phyloP scores from a whole-genome alignment of 2,113 vertebrate genomes.

The Melierax canorus region DNA sequence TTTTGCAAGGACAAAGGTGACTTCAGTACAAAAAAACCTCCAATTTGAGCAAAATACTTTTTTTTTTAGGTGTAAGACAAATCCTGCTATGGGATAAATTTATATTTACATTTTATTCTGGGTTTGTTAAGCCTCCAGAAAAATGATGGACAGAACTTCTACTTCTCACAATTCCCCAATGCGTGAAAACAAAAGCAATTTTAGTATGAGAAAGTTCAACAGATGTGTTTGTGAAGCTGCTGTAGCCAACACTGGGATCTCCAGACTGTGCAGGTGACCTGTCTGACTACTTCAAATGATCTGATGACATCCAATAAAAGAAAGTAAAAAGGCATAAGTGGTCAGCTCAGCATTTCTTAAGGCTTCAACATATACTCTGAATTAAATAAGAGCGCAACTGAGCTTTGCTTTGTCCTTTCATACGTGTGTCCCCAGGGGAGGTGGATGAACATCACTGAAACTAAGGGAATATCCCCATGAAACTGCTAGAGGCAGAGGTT shows the following conservation, averaged over 20 bases:
- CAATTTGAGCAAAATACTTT: neutral
- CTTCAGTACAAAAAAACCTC: neutral
- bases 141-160: neutral
- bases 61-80: neutral
- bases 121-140: neutral
- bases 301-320: neutral
- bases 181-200: neutral
- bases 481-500: neutral
- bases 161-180: neutral
- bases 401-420: neutral
- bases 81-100: neutral
- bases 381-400: neutral
- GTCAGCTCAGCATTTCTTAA: neutral
- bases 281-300: neutral
- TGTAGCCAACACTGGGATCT: neutral
- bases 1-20: neutral
- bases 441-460: neutral
- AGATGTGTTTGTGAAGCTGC: neutral
- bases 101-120: neutral
- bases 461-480: neutral
- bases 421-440: accelerated
- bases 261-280: neutral
- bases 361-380: neutral
- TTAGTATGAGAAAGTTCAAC: neutral
- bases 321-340: neutral